phyloP scores from a whole-genome alignment of 2,113 vertebrate species.

The Morone chrysops region DNA sequence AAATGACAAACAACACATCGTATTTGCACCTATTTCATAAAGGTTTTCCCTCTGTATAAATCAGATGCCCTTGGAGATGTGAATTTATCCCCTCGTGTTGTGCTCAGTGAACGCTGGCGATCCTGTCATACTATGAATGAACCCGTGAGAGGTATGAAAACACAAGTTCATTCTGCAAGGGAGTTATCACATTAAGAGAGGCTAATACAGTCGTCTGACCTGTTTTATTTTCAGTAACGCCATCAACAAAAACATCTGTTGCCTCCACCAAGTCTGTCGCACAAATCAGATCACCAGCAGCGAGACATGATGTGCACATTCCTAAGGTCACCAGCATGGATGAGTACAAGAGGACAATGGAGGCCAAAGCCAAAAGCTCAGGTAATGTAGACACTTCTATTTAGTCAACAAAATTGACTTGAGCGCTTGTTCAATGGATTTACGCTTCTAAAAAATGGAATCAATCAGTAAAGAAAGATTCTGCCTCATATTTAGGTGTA shows the following conservation, averaged over 20 bases:
- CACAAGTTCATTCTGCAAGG: not conserved
- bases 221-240: slow-evolving; percentile 51
- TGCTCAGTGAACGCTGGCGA: slow-evolving; percentile 35
- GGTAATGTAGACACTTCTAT: slow-evolving; percentile 46
- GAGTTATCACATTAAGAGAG: not conserved
- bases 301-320: not conserved
- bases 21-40: not conserved
- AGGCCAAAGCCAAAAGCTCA: slow-evolving; percentile 10
- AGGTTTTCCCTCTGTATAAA: slow-evolving; percentile 1
- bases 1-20: not conserved
- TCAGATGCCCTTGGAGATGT: slow-evolving; percentile 38
- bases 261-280: not conserved
- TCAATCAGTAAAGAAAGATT: not conserved
- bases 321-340: slow-evolving; percentile 20
- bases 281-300: not conserved
- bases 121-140: not conserved
- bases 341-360: slow-evolving; percentile 57
- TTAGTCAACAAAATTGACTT: not conserved
- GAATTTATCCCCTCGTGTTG: slow-evolving; percentile 38
- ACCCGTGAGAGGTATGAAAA: slow-evolving; percentile 51
- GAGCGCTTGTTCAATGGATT: not conserved
- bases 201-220: not conserved
- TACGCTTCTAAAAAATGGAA: not conserved
- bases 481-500: slow-evolving; percentile 8
- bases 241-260: slow-evolving; percentile 22